Evolutionary conservation across 92 coral and sea anemone species (phyloP).

Genomic region (Hydrozoanthus gracilis): DNA sequence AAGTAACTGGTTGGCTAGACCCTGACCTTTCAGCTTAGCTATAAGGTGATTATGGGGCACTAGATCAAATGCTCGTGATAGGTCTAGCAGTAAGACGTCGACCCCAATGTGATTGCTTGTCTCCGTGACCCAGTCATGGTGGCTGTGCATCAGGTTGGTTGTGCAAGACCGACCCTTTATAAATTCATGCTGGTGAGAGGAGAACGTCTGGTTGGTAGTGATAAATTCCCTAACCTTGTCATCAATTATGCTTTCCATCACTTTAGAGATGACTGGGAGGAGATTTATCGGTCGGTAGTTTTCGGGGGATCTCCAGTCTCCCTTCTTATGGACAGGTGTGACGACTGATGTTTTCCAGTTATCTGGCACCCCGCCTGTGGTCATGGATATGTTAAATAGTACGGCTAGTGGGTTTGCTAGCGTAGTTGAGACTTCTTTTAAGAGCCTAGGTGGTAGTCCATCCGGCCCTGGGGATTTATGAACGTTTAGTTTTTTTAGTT

Average conservation of each 20-base stretch:
- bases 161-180: background rate
- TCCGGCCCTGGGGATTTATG: background rate
- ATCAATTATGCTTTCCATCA: background rate
- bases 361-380: background rate
- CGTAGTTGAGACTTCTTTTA: background rate
- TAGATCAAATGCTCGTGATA: background rate
- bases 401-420: background rate
- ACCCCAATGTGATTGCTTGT: background rate
- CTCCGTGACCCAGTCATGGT: background rate
- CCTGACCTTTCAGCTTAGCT: background rate
- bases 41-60: background rate
- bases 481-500: background rate
- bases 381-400: background rate
- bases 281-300: background rate
- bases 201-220: background rate
- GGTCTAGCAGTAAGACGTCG: background rate
- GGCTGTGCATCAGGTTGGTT: background rate
- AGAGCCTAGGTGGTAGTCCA: background rate
- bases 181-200: background rate
- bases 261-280: background rate
- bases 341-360: background rate
- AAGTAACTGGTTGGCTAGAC: background rate
- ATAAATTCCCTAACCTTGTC: background rate
- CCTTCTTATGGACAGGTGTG: background rate
- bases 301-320: background rate